Evolutionary conservation across 2,113 vertebrate species (phyloP).

Genomic region (Oncorhynchus gorbuscha): DNA sequence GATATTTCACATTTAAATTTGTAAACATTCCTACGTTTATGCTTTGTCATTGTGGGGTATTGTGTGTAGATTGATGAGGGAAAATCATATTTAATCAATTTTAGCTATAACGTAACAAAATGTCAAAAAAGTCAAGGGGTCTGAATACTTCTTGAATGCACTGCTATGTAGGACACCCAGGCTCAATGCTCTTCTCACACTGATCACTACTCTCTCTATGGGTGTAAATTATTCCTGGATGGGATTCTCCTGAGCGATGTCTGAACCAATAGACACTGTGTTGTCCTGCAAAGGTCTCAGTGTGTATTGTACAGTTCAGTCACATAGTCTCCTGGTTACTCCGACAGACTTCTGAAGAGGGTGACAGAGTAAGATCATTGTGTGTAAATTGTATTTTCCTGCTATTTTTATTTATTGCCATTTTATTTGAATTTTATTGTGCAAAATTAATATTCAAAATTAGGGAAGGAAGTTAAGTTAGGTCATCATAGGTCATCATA

Average conservation of each 20-base stretch:
- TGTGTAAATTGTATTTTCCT: neutral
- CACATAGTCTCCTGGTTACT: constrained; percentile 12
- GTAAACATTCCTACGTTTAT: too few relatives aligned
- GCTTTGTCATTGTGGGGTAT: too few relatives aligned
- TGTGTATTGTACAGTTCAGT: constrained; percentile 12
- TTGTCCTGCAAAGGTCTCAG: too few relatives aligned
- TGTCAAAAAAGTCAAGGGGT: too few relatives aligned
- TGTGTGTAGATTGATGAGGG: too few relatives aligned
- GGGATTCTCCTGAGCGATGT: neutral
- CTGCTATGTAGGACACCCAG: neutral
- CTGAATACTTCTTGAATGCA: too few relatives aligned
- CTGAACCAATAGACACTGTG: constrained; percentile 19
- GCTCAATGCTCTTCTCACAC: constrained; percentile 5
- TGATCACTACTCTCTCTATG: constrained; percentile 1
- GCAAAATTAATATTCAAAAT: too few relatives aligned
- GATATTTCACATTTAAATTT: too few relatives aligned
- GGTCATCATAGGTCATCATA: neutral
- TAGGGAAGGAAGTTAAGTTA: neutral
- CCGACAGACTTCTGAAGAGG: neutral
- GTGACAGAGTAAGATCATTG: too few relatives aligned
- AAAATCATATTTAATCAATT: too few relatives aligned
- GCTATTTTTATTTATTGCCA: neutral
- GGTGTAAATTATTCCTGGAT: neutral
- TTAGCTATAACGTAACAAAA: too few relatives aligned
- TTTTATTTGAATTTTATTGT: too few relatives aligned